A percentile compares a stretch with the other conserved stretches of the same genome.
Evolutionary conservation across 2,113 vertebrate species (phyloP).

Genomic region (Scatophagus argus): DNA sequence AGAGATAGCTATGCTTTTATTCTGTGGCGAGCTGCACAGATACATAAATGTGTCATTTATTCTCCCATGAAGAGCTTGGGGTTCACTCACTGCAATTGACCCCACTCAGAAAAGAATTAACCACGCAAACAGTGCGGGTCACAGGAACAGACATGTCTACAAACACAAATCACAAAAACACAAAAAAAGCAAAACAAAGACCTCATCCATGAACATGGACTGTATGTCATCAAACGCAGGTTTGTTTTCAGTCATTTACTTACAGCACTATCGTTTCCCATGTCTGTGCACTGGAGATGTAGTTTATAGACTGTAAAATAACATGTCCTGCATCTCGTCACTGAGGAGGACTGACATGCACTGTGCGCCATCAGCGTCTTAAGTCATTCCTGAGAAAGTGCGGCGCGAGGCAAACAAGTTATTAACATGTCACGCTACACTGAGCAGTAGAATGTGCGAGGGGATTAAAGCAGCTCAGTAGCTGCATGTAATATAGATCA

Average conservation of each 20-base stretch:
- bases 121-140: background rate
- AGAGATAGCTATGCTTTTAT: background rate
- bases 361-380: conserved; percentile 26
- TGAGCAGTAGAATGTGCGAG: conserved; percentile 15
- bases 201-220: background rate
- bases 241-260: conserved; percentile 30
- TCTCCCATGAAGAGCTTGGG: conserved; percentile 33
- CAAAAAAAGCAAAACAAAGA: conserved; percentile 10
- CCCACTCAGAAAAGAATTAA: conserved; percentile 38
- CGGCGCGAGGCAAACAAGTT: background rate
- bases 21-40: background rate
- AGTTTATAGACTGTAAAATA: conserved; percentile 13
- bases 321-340: conserved; percentile 13
- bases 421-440: conserved; percentile 14
- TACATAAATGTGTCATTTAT: conserved; percentile 7
- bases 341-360: background rate
- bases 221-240: background rate
- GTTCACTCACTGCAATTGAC: conserved; percentile 43
- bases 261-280: conserved; percentile 11
- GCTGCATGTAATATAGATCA: conserved; percentile 26
- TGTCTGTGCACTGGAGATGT: conserved; percentile 18
- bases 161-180: conserved; percentile 3
- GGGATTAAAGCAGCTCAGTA: background rate
- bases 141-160: conserved; percentile 8
- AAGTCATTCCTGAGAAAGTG: conserved; percentile 44